Conservation (phyloP, 1,140 invertebrate species). For the Rhynchophorus ferrugineus region DNA sequence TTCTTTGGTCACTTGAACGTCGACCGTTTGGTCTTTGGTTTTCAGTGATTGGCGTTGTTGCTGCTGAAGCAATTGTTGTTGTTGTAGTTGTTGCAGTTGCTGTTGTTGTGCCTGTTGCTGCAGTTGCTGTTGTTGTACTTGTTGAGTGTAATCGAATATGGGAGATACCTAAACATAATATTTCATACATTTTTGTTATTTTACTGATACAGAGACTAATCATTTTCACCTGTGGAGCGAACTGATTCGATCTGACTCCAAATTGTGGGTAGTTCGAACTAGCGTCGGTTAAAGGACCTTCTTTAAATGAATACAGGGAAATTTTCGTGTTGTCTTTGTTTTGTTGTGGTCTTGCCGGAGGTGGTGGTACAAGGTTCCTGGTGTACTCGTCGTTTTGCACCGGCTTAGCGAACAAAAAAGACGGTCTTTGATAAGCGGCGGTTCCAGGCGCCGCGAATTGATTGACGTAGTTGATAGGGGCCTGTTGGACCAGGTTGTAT, state of each 20-base stretch:
- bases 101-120: no score
- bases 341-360: conserved; percentile 22
- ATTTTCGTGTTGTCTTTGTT: conserved; percentile 22
- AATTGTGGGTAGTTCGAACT: conserved; percentile 10
- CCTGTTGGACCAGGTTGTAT: conserved; percentile 21
- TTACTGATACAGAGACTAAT: neutral
- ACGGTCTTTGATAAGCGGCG: conserved; percentile 18
- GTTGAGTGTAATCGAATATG: conserved; percentile 15
- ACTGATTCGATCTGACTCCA: conserved; percentile 13
- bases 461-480: conserved; percentile 29
- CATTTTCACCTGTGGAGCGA: conserved; percentile 9
- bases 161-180: conserved; percentile 17
- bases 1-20: conserved; percentile 38
- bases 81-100: conserved; percentile 3
- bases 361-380: conserved; percentile 33
- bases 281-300: conserved; percentile 9
- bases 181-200: neutral
- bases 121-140: neutral
- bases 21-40: conserved; percentile 22
- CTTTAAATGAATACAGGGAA: conserved; percentile 17
- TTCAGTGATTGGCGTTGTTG: conserved; percentile 9
- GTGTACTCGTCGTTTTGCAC: conserved; percentile 32
- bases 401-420: conserved; percentile 14
- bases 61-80: neutral
- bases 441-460: conserved; percentile 23